A percentile compares a stretch with the other conserved stretches of the same genome.
phyloP scores from a whole-genome alignment of 2,888 invertebrate genomes.

The Caenorhabditis japonica region DNA sequence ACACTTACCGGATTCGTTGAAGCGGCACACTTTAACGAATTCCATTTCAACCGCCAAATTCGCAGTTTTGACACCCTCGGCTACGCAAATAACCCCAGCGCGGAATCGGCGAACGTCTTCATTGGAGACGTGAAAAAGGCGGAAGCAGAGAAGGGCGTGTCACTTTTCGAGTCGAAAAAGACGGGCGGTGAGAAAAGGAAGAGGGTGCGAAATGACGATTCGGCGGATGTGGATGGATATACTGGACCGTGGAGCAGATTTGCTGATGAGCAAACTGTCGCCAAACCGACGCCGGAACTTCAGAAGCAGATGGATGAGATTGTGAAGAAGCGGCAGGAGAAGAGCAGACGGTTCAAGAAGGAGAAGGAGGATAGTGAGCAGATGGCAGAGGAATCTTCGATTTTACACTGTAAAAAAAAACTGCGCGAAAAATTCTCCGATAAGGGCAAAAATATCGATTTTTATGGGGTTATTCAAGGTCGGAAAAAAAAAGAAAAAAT shows the following conservation, averaged over 20 bases:
- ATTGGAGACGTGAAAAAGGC: conserved; percentile 74
- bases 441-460: no score
- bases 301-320: conserved; percentile 93
- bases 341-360: conserved; percentile 91
- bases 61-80: conserved; percentile 79
- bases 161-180: conserved; percentile 86
- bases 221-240: conserved; percentile 93
- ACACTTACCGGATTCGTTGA: conserved; percentile 94
- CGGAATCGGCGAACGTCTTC: conserved; percentile 80
- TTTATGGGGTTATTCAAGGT: no score
- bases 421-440: no score
- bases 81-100: conserved; percentile 93
- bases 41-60: conserved; percentile 79
- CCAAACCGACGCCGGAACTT: conserved; percentile 93
- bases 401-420: conserved; percentile 71
- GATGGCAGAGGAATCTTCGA: conserved; percentile 69
- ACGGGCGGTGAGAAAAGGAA: conserved; percentile 81
- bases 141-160: conserved; percentile 77
- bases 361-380: conserved; percentile 97
- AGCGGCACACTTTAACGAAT: conserved; percentile 93
- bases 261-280: conserved; percentile 88
- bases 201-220: conserved; percentile 88
- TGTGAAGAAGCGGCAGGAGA: conserved; percentile 91
- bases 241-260: conserved; percentile 94
- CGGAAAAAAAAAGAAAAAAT: no score